Conservation (phyloP, 1,140 invertebrate genomes). For the Pectinophora gossypiella region DNA sequence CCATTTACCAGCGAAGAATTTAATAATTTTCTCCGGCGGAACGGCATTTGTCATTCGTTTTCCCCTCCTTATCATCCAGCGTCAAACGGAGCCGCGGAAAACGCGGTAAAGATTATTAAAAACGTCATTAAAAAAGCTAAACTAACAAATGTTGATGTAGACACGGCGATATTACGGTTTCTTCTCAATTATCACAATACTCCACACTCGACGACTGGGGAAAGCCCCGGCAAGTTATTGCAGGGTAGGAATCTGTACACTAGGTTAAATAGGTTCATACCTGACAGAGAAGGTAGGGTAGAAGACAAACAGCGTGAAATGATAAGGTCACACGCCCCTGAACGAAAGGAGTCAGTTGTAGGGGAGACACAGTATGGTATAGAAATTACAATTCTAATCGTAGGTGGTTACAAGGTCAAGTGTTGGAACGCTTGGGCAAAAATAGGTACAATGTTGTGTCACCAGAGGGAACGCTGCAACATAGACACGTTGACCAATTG, state of each 20-base stretch:
- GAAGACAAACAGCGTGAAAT: too few relatives aligned
- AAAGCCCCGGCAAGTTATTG: not conserved
- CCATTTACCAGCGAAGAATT: not conserved
- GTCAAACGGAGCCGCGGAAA: not conserved
- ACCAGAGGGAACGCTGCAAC: too few relatives aligned
- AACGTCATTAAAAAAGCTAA: not conserved
- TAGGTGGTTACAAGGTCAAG: too few relatives aligned
- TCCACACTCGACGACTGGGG: not conserved
- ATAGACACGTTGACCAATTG: too few relatives aligned
- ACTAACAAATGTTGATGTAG: conserved; percentile 6
- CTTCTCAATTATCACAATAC: not conserved
- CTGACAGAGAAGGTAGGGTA: not conserved
- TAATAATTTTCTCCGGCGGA: not conserved
- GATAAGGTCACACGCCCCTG: too few relatives aligned
- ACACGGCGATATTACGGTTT: not conserved
- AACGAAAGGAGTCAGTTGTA: too few relatives aligned
- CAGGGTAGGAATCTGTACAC: not conserved
- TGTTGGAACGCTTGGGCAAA: too few relatives aligned
- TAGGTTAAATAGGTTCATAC: not conserved
- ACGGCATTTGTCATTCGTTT: not conserved
- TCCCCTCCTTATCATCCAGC: not conserved
- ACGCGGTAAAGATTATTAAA: not conserved
- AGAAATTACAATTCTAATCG: too few relatives aligned
- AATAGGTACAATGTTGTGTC: too few relatives aligned
- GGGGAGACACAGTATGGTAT: too few relatives aligned